A percentile compares a stretch with the other conserved stretches of the same genome.
These are phyloP conservation scores for Bubo blakistoni DNA, from an alignment of 2,113 vertebrate species.

Conservation along the genomic window DNA sequence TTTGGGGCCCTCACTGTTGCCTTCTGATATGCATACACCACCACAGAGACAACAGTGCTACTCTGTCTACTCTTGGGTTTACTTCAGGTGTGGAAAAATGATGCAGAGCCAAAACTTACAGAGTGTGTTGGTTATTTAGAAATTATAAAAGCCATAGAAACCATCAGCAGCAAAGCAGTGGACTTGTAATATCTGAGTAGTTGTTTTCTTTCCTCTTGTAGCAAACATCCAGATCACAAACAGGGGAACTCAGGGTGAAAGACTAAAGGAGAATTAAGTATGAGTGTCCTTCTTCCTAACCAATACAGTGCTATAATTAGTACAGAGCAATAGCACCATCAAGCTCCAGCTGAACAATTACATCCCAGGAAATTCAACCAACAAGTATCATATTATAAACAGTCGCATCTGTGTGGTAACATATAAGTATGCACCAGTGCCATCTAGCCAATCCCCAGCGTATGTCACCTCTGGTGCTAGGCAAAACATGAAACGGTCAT, in stretches of 20 bases:
- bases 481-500: neutral
- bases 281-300: neutral
- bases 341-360: constrained; percentile 46
- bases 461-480: neutral
- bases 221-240: neutral
- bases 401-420: neutral
- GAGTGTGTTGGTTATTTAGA: neutral
- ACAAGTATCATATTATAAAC: neutral
- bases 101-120: neutral
- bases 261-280: neutral
- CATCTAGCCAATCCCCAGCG: constrained; percentile 46
- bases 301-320: neutral
- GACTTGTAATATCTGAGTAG: neutral
- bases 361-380: constrained; percentile 17
- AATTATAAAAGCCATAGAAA: neutral
- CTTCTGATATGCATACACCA: neutral
- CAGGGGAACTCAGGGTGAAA: neutral
- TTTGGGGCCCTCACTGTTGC: neutral
- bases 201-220: neutral
- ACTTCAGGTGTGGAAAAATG: neutral
- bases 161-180: neutral
- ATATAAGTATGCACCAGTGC: constrained; percentile 52
- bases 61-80: neutral
- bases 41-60: neutral
- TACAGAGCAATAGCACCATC: constrained; percentile 62